Percentiles rank a stretch among this genome's conserved stretches.
Conservation (phyloP, 2,888 invertebrate genomes). For the Hirtodrosophila duncani region DNA sequence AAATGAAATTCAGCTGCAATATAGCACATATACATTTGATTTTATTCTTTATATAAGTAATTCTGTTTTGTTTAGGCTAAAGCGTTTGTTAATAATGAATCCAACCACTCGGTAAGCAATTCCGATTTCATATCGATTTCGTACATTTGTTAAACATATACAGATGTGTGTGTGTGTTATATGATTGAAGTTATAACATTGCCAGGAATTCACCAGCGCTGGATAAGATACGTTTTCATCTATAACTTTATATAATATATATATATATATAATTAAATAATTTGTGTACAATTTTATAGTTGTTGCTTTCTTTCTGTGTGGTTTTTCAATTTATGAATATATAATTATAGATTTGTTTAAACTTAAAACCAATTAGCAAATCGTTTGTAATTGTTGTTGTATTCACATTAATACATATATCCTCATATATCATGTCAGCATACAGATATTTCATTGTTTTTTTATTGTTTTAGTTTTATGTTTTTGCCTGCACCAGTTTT, state of each 20-base stretch:
- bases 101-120: too few relatives aligned
- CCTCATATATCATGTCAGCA: neutral
- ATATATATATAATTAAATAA: constrained; percentile 4
- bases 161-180: too few relatives aligned
- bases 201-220: too few relatives aligned
- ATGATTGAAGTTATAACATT: too few relatives aligned
- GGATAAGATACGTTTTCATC: too few relatives aligned
- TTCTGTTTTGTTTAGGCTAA: constrained; percentile 22
- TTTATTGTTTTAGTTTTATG: constrained; percentile 11
- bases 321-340: constrained; percentile 8
- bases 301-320: neutral
- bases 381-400: neutral
- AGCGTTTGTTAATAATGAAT: constrained; percentile 27
- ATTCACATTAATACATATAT: neutral
- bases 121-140: constrained; percentile 7
- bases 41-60: constrained; percentile 5
- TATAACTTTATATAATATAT: constrained; percentile 1
- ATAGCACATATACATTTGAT: constrained; percentile 30
- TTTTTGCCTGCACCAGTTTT: constrained; percentile 66
- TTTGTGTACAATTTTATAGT: constrained; percentile 10
- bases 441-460: constrained; percentile 14
- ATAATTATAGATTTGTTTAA: constrained; percentile 8
- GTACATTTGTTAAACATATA: too few relatives aligned
- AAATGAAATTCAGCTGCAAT: too few relatives aligned
- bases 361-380: constrained; percentile 12